These are phyloP conservation scores for Eledona agricola DNA, from an alignment of 2,888 invertebrate species.

Conservation along the genomic window DNA sequence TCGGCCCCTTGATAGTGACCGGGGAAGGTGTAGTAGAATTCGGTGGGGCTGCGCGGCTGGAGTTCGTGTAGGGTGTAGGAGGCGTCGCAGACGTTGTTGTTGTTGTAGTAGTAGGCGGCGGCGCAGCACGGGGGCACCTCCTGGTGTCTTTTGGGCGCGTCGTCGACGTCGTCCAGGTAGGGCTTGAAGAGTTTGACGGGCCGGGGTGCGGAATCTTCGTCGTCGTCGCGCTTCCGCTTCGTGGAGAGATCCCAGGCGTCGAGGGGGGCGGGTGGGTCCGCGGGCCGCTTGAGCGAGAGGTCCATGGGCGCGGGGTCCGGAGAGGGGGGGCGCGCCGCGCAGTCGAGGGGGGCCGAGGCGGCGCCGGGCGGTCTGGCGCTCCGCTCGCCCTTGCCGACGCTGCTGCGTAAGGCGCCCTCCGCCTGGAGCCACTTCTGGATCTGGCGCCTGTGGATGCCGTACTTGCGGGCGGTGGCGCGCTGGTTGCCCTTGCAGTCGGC, in stretches of 20 bases:
- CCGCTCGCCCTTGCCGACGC: conserved; percentile 63
- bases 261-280: conserved; percentile 43
- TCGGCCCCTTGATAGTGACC: conserved; percentile 50
- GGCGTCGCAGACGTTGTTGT: conserved; percentile 14
- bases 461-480: conserved; percentile 88
- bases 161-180: conserved; percentile 74
- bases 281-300: conserved; percentile 59
- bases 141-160: conserved; percentile 53
- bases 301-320: conserved; percentile 60
- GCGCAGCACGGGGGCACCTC: conserved; percentile 54
- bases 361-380: conserved; percentile 61
- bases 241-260: conserved; percentile 61
- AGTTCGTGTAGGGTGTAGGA: conserved; percentile 59
- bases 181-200: conserved; percentile 82
- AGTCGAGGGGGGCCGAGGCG: conserved; percentile 56
- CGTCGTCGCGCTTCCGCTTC: conserved; percentile 36
- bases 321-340: conserved; percentile 50
- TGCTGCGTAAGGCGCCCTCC: conserved; percentile 79
- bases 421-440: conserved; percentile 93
- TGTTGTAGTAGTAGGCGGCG: conserved; percentile 60
- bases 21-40: conserved; percentile 59
- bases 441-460: conserved; percentile 87
- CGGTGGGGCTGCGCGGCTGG: conserved; percentile 57
- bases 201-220: conserved; percentile 61
- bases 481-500: conserved; percentile 90